phyloP scores from a whole-genome alignment of 1,140 invertebrate species.

The Magallana gigas region DNA sequence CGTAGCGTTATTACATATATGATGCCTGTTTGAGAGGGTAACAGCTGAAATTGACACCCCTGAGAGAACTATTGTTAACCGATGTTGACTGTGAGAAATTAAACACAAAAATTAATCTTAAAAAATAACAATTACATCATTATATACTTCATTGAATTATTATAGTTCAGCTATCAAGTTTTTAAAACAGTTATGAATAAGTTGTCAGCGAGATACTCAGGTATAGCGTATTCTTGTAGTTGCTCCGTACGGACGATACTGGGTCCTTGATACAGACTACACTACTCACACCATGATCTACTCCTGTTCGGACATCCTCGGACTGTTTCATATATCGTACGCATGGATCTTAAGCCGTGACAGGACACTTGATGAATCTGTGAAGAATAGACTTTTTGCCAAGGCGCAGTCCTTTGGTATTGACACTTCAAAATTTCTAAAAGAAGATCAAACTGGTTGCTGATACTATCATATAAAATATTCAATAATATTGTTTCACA shows the following conservation, averaged over 20 bases:
- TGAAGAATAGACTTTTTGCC: conserved; percentile 46
- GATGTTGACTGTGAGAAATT: too few relatives aligned
- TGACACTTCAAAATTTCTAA: conserved; percentile 50
- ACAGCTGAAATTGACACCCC: too few relatives aligned
- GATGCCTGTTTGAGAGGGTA: too few relatives aligned
- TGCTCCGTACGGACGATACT: conserved; percentile 53
- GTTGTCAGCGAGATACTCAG: too few relatives aligned
- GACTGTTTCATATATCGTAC: conserved; percentile 58
- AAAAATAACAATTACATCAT: too few relatives aligned
- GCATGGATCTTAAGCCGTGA: conserved; percentile 63
- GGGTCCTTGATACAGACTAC: conserved; percentile 66
- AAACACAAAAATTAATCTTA: too few relatives aligned
- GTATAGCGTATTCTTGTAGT: not conserved
- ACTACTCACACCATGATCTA: conserved; percentile 60
- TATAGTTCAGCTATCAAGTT: too few relatives aligned
- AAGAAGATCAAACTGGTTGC: conserved; percentile 56
- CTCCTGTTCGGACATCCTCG: conserved; percentile 59
- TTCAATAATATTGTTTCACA: not conserved
- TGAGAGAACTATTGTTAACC: too few relatives aligned
- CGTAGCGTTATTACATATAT: too few relatives aligned
- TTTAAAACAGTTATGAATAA: too few relatives aligned
- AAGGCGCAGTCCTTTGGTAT: conserved; percentile 52
- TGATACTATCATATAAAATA: not conserved
- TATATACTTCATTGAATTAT: too few relatives aligned
- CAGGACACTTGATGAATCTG: conserved; percentile 40